Evolutionary conservation across 2,888 invertebrate genomes (phyloP).

Genomic region (Abrostola tripartita): DNA sequence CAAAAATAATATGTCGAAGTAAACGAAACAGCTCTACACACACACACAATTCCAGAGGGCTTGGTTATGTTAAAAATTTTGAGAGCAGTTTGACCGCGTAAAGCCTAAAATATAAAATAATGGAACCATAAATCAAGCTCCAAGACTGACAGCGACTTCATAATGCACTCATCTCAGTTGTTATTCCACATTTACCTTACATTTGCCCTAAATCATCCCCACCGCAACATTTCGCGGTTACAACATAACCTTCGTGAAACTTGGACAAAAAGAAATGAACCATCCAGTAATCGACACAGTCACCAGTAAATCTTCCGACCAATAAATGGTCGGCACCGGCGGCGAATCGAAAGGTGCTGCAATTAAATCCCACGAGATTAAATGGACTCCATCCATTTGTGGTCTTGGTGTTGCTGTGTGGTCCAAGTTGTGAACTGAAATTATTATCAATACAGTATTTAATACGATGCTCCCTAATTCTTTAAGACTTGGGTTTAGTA

Average conservation of each 20-base stretch:
- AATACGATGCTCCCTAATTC: too few relatives aligned
- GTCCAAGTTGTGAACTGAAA: constrained; percentile 44
- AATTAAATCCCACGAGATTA: constrained; percentile 85
- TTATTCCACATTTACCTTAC: constrained; percentile 15
- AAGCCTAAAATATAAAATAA: too few relatives aligned
- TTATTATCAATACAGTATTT: too few relatives aligned
- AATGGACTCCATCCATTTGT: constrained; percentile 84
- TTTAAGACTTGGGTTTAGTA: too few relatives aligned
- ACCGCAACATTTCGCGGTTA: constrained; percentile 43
- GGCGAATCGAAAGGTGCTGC: constrained; percentile 80
- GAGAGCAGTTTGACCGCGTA: too few relatives aligned
- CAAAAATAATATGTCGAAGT: too few relatives aligned
- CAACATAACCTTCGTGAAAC: constrained; percentile 30
- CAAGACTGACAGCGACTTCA: background rate
- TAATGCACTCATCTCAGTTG: constrained; percentile 1
- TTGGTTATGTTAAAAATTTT: too few relatives aligned
- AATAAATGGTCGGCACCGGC: constrained; percentile 77
- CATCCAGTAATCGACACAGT: constrained; percentile 58
- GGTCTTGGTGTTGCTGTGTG: constrained; percentile 69
- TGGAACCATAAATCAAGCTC: background rate
- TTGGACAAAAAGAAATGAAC: constrained; percentile 37
- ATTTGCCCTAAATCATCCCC: constrained; percentile 18
- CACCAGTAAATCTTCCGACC: constrained; percentile 77
- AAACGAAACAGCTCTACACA: too few relatives aligned
- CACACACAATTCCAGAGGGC: too few relatives aligned